phyloP scores from a whole-genome alignment of 2,797 vertebrate genomes.

The Sphenopsis melanotis region DNA sequence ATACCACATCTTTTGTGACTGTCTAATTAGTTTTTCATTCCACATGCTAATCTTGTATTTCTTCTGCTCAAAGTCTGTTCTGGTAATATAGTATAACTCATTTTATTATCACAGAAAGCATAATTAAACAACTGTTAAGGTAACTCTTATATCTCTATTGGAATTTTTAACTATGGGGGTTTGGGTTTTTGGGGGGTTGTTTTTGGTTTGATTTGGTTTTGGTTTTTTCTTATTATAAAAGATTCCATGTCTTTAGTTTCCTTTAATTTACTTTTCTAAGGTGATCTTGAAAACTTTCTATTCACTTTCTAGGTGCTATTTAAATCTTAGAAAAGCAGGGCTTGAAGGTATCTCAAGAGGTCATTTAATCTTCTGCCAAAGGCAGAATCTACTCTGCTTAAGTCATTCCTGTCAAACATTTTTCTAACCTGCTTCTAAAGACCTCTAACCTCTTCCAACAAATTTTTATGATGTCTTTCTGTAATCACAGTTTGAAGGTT shows the following conservation, averaged over 20 bases:
- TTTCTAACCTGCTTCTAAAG: neutral
- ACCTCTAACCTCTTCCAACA: neutral
- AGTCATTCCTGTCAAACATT: neutral
- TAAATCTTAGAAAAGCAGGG: neutral
- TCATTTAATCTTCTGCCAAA: neutral
- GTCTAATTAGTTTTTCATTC: neutral
- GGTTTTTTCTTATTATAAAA: neutral
- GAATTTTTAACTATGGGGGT: neutral
- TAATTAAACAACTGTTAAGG: neutral
- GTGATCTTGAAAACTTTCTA: neutral
- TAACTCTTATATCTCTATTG: neutral
- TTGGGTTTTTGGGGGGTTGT: neutral
- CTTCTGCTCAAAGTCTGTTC: neutral
- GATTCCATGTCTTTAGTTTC: neutral
- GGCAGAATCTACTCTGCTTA: neutral
- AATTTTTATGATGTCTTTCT: neutral
- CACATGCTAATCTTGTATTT: neutral
- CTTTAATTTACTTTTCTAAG: neutral
- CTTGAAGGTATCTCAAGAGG: neutral
- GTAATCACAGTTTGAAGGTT: neutral
- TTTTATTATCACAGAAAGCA: neutral
- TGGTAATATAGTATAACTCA: neutral
- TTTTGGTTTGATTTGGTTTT: neutral
- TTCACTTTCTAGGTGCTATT: neutral
- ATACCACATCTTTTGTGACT: neutral